Conservation (phyloP, 2,888 invertebrate species). For the Metalampra italica region DNA sequence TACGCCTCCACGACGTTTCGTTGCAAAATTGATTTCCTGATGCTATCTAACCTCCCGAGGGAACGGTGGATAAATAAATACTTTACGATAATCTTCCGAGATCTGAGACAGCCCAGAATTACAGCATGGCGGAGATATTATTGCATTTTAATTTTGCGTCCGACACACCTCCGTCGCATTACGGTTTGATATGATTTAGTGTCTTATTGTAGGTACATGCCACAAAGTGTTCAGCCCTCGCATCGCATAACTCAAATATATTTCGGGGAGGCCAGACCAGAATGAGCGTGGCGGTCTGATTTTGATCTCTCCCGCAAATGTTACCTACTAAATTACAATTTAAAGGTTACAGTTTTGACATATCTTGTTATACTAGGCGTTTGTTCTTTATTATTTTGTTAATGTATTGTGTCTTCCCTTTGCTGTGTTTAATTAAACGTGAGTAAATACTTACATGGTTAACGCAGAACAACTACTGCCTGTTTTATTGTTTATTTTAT, state of each 20-base stretch:
- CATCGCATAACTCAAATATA: constrained; percentile 50
- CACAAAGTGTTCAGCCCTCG: constrained; percentile 28
- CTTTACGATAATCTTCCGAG: constrained; percentile 69
- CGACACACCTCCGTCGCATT: constrained; percentile 68
- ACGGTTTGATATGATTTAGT: constrained; percentile 67
- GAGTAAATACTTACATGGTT: too few species aligned
- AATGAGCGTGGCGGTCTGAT: constrained; percentile 49
- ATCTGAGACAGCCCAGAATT: constrained; percentile 72
- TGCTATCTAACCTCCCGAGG: constrained; percentile 72
- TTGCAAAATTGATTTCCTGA: constrained; percentile 75
- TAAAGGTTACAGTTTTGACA: constrained; percentile 39
- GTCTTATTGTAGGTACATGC: constrained; percentile 53
- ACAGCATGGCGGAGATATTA: constrained; percentile 64
- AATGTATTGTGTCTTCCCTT: constrained; percentile 24
- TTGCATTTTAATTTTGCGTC: constrained; percentile 72
- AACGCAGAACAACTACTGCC: too few species aligned
- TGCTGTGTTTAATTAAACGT: constrained; percentile 2
- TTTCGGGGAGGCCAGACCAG: constrained; percentile 45
- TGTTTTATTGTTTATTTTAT: too few species aligned
- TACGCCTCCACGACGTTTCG: constrained; percentile 70
- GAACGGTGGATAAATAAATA: constrained; percentile 75
- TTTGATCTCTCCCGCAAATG: constrained; percentile 45
- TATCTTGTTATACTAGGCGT: constrained; percentile 33
- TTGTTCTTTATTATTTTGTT: constrained; percentile 23
- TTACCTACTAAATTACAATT: constrained; percentile 66